Evolutionary conservation across 2,888 invertebrate species (phyloP).

Genomic region (Apodemia zela): DNA sequence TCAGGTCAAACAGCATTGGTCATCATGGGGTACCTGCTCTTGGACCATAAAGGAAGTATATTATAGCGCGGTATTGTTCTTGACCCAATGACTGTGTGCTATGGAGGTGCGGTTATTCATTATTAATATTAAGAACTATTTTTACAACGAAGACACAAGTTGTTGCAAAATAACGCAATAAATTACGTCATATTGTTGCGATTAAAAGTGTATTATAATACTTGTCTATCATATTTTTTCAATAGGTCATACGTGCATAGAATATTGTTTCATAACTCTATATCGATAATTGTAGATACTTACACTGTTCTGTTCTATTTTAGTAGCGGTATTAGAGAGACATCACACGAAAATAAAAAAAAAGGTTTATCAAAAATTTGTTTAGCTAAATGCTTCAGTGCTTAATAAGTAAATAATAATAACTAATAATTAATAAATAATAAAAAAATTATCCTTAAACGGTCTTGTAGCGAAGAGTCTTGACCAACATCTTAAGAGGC

Average conservation of each 20-base stretch:
- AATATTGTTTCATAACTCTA: not conserved
- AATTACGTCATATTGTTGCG: constrained; percentile 10
- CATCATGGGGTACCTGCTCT: not conserved
- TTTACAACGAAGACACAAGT: constrained; percentile 2
- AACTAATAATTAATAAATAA: too few relatives aligned
- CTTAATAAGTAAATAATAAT: too few relatives aligned
- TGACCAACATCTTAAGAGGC: too few relatives aligned
- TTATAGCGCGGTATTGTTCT: constrained; percentile 17
- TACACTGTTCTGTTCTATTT: too few relatives aligned
- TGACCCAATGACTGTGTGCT: constrained; percentile 16
- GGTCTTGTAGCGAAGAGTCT: too few relatives aligned
- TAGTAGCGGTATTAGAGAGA: too few relatives aligned
- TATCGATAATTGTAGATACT: not conserved
- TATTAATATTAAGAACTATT: not conserved
- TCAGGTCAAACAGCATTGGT: not conserved
- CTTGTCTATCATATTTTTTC: constrained; percentile 1
- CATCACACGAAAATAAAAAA: too few relatives aligned
- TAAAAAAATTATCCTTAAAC: too few relatives aligned
- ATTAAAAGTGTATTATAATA: not conserved
- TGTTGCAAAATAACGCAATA: not conserved
- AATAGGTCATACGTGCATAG: not conserved
- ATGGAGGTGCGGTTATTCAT: constrained; percentile 3
- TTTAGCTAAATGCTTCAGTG: too few relatives aligned
- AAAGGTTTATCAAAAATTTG: too few relatives aligned
- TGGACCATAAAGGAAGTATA: not conserved